Evolutionary conservation across 2,113 vertebrate genomes (phyloP).

Genomic region (Amphiprion ocellaris): DNA sequence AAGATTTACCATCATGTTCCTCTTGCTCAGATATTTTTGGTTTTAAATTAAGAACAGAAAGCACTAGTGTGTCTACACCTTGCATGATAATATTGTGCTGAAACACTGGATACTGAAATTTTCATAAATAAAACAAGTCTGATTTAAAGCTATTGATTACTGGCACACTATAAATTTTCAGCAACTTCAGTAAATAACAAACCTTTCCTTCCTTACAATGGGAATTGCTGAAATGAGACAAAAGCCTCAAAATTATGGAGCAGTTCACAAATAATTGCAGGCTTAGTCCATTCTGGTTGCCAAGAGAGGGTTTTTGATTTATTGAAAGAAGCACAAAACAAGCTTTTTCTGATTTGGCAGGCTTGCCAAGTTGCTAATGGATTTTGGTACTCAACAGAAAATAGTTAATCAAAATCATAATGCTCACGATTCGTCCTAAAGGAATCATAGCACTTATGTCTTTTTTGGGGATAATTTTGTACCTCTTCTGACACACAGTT

Average conservation of each 20-base stretch:
- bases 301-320: constrained; percentile 36
- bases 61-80: too few species aligned
- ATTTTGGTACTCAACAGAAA: constrained; percentile 54
- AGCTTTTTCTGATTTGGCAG: constrained; percentile 34
- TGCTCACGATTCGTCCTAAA: constrained; percentile 16
- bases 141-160: constrained; percentile 16
- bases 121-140: background rate
- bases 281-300: constrained; percentile 29
- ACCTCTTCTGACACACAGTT: constrained; percentile 34
- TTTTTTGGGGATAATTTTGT: constrained; percentile 44
- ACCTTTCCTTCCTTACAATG: background rate
- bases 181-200: background rate
- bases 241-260: constrained; percentile 18
- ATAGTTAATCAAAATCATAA: constrained; percentile 51
- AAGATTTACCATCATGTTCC: too few species aligned
- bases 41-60: too few species aligned
- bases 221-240: constrained; percentile 1
- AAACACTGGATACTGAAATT: background rate
- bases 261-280: constrained; percentile 40
- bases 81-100: too few species aligned
- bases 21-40: too few species aligned
- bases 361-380: constrained; percentile 61
- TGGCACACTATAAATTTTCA: background rate
- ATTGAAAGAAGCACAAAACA: constrained; percentile 49
- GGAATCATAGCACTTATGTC: constrained; percentile 24